Conservation (phyloP, 2,888 invertebrate genomes). For the Harpalus rufipes region DNA sequence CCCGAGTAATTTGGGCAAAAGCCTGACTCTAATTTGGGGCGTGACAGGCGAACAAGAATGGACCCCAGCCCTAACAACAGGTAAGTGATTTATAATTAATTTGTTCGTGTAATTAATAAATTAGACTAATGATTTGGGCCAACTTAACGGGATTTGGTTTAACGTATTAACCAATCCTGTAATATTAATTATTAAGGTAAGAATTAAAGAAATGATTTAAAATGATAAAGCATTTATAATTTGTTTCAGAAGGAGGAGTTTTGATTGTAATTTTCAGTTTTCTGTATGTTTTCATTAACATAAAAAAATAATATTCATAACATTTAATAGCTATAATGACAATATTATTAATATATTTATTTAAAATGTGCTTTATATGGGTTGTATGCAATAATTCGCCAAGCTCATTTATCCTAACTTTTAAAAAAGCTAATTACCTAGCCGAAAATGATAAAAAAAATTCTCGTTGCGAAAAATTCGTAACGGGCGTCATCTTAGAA, state of each 20-base stretch:
- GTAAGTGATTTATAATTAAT: constrained; percentile 77
- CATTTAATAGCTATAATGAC: not conserved
- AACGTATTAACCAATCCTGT: constrained; percentile 5
- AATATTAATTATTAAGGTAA: not conserved
- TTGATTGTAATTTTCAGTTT: not conserved
- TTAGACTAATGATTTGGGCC: not conserved
- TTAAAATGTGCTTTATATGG: not conserved
- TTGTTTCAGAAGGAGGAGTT: not conserved
- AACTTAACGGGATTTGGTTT: not conserved
- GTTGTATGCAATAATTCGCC: not conserved
- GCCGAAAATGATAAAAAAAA: constrained; percentile 1
- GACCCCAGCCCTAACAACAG: constrained; percentile 97
- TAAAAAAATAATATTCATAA: not conserved
- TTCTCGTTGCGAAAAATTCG: no score
- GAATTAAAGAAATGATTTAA: not conserved
- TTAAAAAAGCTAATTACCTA: not conserved
- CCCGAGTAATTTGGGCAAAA: constrained; percentile 72
- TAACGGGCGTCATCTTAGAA: no score
- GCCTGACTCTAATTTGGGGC: constrained; percentile 91
- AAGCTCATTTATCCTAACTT: not conserved
- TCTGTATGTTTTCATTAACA: not conserved
- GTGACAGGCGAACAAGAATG: constrained; percentile 98
- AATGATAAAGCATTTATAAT: not conserved
- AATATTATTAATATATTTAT: not conserved
- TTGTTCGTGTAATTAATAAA: not conserved